A percentile compares a stretch with the other conserved stretches of the same genome.
Conservation (phyloP, 2,888 invertebrate species). For the Anarsia innoxiella region DNA sequence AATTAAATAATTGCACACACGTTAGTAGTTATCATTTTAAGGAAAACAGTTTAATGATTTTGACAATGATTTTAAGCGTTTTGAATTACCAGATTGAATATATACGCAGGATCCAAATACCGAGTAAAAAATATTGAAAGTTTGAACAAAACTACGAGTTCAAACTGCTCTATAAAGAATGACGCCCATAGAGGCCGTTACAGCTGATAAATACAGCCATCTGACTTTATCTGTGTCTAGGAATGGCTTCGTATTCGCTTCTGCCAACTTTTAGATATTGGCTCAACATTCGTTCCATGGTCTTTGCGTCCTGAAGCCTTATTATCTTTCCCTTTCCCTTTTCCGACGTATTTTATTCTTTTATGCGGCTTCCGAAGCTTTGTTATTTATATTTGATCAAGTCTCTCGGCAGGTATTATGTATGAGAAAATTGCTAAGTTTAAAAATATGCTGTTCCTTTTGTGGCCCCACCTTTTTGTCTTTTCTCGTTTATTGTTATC, state of each 20-base stretch:
- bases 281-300: slow-evolving; percentile 34
- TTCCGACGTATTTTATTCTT: slow-evolving; percentile 35
- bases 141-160: neutral
- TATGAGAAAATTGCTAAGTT: slow-evolving; percentile 28
- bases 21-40: too few species aligned
- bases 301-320: slow-evolving; percentile 50
- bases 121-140: too few species aligned
- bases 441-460: slow-evolving; percentile 31
- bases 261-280: slow-evolving; percentile 30
- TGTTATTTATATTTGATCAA: slow-evolving; percentile 42
- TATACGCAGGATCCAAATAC: too few species aligned
- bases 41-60: too few species aligned
- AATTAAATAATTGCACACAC: too few species aligned
- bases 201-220: slow-evolving; percentile 23
- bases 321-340: slow-evolving; percentile 47
- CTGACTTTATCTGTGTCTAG: slow-evolving; percentile 26
- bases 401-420: slow-evolving; percentile 30
- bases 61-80: too few species aligned
- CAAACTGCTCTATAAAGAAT: slow-evolving; percentile 8
- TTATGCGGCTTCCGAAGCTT: slow-evolving; percentile 46
- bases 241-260: slow-evolving; percentile 24
- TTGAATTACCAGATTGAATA: too few species aligned
- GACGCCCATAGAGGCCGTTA: slow-evolving; percentile 15
- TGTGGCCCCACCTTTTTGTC: slow-evolving; percentile 24
- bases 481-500: slow-evolving; percentile 32